phyloP scores from a whole-genome alignment of 2,888 invertebrate species.

The Orthonychiurus folsomi region DNA sequence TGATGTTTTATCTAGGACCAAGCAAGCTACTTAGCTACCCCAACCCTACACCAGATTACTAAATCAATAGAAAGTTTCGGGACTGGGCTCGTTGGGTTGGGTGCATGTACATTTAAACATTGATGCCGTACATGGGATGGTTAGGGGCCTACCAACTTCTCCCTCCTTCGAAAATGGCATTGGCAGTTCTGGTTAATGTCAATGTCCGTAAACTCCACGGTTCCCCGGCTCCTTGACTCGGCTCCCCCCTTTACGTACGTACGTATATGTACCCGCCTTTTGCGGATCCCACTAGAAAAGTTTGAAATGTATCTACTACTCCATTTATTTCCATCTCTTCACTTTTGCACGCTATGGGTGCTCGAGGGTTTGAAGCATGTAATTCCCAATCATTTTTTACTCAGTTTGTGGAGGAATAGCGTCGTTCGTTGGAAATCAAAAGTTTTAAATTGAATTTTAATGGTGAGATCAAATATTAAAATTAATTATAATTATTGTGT shows the following conservation, averaged over 20 bases:
- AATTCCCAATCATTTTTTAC: too few species aligned
- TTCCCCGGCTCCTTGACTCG: not conserved
- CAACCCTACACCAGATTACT: not conserved
- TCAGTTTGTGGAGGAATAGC: too few species aligned
- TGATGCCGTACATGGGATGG: not conserved
- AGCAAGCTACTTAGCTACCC: not conserved
- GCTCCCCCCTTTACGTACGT: too few species aligned
- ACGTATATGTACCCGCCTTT: too few species aligned
- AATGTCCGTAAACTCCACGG: not conserved
- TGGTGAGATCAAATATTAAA: too few species aligned
- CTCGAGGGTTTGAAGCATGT: too few species aligned
- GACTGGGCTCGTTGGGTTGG: not conserved
- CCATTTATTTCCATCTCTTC: not conserved
- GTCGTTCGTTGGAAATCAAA: too few species aligned
- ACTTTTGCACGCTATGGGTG: too few species aligned
- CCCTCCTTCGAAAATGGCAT: not conserved
- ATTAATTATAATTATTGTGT: too few species aligned
- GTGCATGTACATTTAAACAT: not conserved
- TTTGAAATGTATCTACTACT: not conserved
- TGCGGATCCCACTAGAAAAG: not conserved
- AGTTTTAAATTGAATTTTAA: too few species aligned
- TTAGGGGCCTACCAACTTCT: not conserved
- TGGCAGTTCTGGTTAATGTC: conserved; percentile 1
- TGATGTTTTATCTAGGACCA: not conserved
- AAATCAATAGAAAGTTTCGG: not conserved